Conservation (phyloP, 2,888 invertebrate species). For the Mylabris sibirica region DNA sequence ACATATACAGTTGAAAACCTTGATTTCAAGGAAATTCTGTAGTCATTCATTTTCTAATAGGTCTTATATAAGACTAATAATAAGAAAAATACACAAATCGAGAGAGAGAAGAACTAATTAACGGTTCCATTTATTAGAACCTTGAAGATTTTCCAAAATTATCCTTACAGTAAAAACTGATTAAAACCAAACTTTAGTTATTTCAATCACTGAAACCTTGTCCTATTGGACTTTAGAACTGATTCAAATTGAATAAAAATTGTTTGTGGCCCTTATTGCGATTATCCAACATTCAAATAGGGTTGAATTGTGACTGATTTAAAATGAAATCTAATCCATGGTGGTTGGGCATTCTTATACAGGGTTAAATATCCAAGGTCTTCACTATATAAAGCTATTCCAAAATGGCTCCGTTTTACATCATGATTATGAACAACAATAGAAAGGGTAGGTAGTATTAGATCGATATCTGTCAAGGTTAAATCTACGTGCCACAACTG, state of each 20-base stretch:
- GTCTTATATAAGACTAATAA: not conserved
- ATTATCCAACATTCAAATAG: no score
- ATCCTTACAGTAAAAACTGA: not conserved
- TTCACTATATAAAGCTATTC: not conserved
- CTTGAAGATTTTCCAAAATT: not conserved
- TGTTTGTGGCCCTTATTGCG: no score
- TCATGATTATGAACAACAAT: not conserved
- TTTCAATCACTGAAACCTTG: not conserved
- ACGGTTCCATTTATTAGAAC: not conserved
- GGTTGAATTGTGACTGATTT: no score
- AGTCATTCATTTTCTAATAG: not conserved
- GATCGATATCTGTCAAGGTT: slow-evolving; percentile 10
- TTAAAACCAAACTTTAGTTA: not conserved
- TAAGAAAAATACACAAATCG: not conserved
- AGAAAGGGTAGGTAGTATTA: not conserved
- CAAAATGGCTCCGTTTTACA: not conserved
- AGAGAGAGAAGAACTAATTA: not conserved
- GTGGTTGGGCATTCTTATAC: no score
- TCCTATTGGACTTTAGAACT: not conserved
- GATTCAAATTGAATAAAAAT: not conserved
- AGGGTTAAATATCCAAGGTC: no score
- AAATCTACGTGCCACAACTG: not conserved
- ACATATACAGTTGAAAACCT: not conserved
- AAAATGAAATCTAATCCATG: no score
- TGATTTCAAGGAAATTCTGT: not conserved